These are phyloP conservation scores for Tangara arthus DNA, from an alignment of 2,797 vertebrate genomes.

Conservation along the genomic window DNA sequence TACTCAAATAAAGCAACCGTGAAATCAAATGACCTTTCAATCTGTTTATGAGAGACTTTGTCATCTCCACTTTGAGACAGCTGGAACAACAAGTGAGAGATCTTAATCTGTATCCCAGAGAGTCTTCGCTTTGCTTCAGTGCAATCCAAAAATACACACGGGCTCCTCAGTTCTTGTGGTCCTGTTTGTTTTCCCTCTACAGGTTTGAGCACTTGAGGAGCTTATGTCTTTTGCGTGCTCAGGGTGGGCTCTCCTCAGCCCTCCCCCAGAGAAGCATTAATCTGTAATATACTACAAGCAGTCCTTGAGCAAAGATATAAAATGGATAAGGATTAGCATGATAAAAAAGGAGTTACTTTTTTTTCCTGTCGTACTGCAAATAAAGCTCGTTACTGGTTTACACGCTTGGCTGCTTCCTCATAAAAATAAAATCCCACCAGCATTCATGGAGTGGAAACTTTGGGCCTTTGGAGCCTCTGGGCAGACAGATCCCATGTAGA, in stretches of 20 bases:
- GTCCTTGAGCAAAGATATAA: conserved; percentile 7
- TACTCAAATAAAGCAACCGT: not conserved
- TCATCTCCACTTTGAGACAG: not conserved
- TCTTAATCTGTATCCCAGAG: conserved; percentile 14
- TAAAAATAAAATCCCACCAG: not conserved
- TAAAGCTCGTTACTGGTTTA: not conserved
- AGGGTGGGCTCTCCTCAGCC: not conserved
- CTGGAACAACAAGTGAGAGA: not conserved
- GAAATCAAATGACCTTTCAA: conserved; percentile 43
- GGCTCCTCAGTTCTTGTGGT: not conserved
- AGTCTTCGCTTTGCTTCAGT: not conserved
- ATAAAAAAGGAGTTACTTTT: not conserved
- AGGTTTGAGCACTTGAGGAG: not conserved
- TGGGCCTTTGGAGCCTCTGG: not conserved
- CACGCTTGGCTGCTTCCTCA: not conserved
- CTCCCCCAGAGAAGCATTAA: not conserved
- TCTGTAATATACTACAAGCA: not conserved
- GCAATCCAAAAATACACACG: conserved; percentile 15
- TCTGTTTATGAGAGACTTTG: conserved; percentile 11
- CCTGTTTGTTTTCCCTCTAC: conserved; percentile 12
- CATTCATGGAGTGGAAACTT: not conserved
- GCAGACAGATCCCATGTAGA: not conserved
- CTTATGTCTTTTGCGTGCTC: not conserved
- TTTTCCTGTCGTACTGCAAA: not conserved
- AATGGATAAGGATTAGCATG: conserved; percentile 11